Base-by-base conservation (phyloP, 2,888 invertebrate species). In the Phytoseiulus persimilis region DNA sequence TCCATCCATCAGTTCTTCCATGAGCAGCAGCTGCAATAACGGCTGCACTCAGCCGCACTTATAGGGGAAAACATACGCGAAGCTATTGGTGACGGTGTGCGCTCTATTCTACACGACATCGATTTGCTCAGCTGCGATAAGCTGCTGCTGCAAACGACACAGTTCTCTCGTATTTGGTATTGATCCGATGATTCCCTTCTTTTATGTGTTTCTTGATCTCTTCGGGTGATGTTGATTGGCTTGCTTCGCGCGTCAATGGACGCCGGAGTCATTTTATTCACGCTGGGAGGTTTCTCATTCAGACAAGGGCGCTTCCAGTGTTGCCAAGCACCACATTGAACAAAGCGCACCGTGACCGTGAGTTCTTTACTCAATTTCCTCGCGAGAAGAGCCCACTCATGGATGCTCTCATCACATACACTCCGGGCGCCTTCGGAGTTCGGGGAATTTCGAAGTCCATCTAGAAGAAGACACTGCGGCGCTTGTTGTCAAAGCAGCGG, bases 1-100 rank as follows among this genome's bases (percentile, higher is more conserved):
- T 65, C 65, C 65, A 65, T 65, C 65, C 65, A 65, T 65, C 65
- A 65, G 65, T 65, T 65, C 65, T 65, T 65, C 65, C 65, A 65
- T 65, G 65, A 65, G 28, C 14, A 23, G 65, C 65, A 65, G 65
- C 65, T 65, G 65, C 65, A 28, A 65, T 65, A 65, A 23, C 65
- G 18, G 46, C 46, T 46, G 65, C 14, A 65, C 11, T 65, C 65
- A 65, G 18, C 18, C 65, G 65, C 65, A 65, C 65, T 65, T 65
- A 23, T 14, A 6, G 11, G 18, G 65, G 65, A 18, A 65, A 65
- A 65, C 65, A 28, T 23, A 65, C 28, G 65, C 65, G 65, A 65
- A 65, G 1, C 18, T 18, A 65, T 65, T 28, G 65, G 65, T 65
- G 65, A 18, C 65, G 65, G 65, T 65, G 18, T 28, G 65, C 65